Evolutionary conservation across 2,797 vertebrate genomes (phyloP), one percentile per base, ranked within the genome.

Genomic region (Hapalemur alaotrensis): DNA sequence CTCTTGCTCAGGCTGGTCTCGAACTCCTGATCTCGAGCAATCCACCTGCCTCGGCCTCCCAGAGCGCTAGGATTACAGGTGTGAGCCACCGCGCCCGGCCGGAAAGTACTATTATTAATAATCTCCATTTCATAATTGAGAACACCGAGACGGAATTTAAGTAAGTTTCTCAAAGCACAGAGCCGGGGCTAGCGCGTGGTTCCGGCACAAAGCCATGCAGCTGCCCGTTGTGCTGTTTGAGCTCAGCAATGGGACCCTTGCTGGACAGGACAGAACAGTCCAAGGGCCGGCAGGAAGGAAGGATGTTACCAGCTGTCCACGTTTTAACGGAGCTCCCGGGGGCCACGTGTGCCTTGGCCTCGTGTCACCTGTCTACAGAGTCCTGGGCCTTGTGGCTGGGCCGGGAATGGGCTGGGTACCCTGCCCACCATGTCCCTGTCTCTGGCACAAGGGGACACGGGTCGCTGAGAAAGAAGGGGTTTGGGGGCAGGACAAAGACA

Each of bases 121-220:
- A 63, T 48, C 73, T 93, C n/a, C 38, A 85, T 79, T 89, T 94
- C 70, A 82, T 69, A 82, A 18, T 22, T 70, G 61, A 89, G 32
- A 79, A 95, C 93, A 80, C 43, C 41, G 63, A 69, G 30, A 78
- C 2, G 28, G 82, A 91, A 89, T 48, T 91, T 69, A 94, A 88
- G 54, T 79, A 30, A 63, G 82, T 73, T 81, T 91, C 75, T 91
- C 17, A 92, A 48, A 79, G 88, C 52, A 54, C 65, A 87, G 59
- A 73, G 43, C 59, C 67, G 30, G 48, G 73, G 50, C 52, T 54
- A 25, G 52, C 65, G 38, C 67, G 10, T 41, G 65, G 35, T 35
- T 83, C 22, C 67, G 38, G 35, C 12, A 54, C 69, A 76, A 35
- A 70, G 41, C 22, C 76, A 84, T 50, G 38, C 38, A 38, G 30